phyloP scores from a whole-genome alignment of 2,113 vertebrate species.

The Xenus cinereus region DNA sequence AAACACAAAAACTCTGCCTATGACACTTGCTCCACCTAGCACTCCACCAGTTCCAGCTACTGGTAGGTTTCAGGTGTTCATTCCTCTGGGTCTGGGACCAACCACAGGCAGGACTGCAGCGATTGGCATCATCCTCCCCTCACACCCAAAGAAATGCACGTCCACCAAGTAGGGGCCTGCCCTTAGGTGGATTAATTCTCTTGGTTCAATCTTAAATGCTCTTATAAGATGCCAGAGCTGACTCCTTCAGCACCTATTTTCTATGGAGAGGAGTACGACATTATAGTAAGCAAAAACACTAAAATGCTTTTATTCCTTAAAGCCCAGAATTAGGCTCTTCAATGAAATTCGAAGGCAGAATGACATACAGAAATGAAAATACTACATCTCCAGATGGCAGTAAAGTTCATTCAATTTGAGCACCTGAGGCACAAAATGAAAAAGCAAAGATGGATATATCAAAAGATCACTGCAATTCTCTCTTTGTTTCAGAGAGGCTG shows the following conservation, averaged over 20 bases:
- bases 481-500: not conserved
- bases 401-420: conserved; percentile 42
- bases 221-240: not conserved
- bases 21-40: not conserved
- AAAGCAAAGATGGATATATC: not conserved
- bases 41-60: not conserved
- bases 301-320: not conserved
- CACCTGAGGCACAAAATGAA: conserved; percentile 19
- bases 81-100: not conserved
- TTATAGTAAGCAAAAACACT: not conserved
- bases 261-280: not conserved
- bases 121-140: not conserved
- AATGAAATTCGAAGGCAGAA: conserved; percentile 8
- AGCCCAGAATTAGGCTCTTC: not conserved
- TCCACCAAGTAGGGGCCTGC: not conserved
- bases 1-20: not conserved
- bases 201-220: not conserved
- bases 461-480: not conserved
- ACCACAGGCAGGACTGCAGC: too few relatives aligned
- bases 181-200: not conserved
- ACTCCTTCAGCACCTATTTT: not conserved
- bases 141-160: not conserved
- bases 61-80: not conserved
- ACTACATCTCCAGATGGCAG: conserved; percentile 56
- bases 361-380: conserved; percentile 39